These are phyloP conservation scores for Channa maculata DNA, from an alignment of 2,113 vertebrate species.

Conservation along the genomic window DNA sequence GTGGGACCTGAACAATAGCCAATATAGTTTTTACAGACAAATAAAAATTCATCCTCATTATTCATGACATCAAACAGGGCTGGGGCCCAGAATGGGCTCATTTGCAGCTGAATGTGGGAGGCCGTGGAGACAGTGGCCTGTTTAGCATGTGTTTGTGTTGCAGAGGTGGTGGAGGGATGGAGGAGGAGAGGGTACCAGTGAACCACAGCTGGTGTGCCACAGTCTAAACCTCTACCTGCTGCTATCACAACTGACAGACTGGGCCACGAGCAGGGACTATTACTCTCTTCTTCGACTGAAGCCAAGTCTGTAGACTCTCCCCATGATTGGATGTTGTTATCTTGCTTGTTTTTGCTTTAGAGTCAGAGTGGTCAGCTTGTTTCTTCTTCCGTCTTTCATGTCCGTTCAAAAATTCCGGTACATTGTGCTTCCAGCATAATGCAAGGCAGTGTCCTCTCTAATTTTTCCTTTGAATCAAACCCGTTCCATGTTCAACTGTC, in stretches of 20 bases:
- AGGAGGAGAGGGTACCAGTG: slow-evolving; percentile 80
- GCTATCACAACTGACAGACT: slow-evolving; percentile 66
- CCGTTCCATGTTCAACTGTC: slow-evolving; percentile 24
- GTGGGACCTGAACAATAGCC: slow-evolving; percentile 61
- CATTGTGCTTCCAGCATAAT: neutral
- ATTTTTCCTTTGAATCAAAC: neutral
- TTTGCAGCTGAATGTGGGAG: slow-evolving; percentile 89
- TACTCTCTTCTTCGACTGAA: slow-evolving; percentile 23
- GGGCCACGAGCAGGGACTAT: slow-evolving; percentile 36
- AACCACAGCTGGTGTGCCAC: slow-evolving; percentile 85
- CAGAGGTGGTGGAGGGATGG: slow-evolving; percentile 78
- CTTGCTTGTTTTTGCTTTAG: slow-evolving; percentile 16
- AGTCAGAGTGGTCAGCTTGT: slow-evolving; percentile 30
- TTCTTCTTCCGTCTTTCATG: slow-evolving; percentile 7
- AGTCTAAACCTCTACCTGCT: slow-evolving; percentile 80
- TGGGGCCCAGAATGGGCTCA: slow-evolving; percentile 78
- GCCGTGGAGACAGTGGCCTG: slow-evolving; percentile 79
- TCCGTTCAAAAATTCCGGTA: neutral
- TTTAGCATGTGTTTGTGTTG: slow-evolving; percentile 88
- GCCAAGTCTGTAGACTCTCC: slow-evolving; percentile 20
- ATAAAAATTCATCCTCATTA: slow-evolving; percentile 82
- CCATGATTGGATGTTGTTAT: neutral
- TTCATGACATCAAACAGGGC: slow-evolving; percentile 87
- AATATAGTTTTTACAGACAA: slow-evolving; percentile 75
- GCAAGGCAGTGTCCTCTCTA: neutral